Conservation (phyloP, 2,797 vertebrate species). For the Platalea minor region DNA sequence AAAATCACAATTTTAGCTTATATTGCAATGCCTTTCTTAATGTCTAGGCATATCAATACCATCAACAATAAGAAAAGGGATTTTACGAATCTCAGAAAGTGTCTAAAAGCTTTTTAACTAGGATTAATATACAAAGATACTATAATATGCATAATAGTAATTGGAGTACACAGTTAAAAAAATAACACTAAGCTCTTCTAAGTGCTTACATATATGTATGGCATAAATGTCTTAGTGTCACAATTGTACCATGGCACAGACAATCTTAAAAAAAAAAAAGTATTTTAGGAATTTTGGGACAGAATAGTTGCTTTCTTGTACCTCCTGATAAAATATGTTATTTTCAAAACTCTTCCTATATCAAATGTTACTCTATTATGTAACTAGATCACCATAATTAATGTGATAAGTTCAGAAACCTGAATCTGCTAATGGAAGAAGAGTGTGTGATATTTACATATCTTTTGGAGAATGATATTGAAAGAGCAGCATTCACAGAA, state of each 20-base stretch:
- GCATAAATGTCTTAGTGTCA: not conserved
- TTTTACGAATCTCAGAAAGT: not conserved
- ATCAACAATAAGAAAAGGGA: not conserved
- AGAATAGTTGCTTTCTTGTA: not conserved
- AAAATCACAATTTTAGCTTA: not conserved
- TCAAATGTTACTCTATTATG: not conserved
- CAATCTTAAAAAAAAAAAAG: not conserved
- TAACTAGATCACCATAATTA: not conserved
- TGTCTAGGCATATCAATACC: slow-evolving; percentile 19
- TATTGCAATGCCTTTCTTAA: slow-evolving; percentile 29
- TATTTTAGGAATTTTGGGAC: not conserved
- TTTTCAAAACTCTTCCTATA: not conserved
- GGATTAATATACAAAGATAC: not conserved
- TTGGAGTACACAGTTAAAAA: not conserved
- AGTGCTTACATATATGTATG: not conserved
- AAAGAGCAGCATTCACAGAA: not conserved
- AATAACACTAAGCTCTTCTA: not conserved
- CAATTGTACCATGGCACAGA: not conserved
- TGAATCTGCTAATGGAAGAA: not conserved
- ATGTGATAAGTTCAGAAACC: not conserved
- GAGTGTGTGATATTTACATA: not conserved
- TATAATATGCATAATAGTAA: not conserved
- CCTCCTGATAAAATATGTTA: not conserved
- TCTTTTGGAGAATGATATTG: not conserved
- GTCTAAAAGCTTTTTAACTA: not conserved